phyloP scores from a whole-genome alignment of 2,888 invertebrate genomes.

The Lutraria lutraria region DNA sequence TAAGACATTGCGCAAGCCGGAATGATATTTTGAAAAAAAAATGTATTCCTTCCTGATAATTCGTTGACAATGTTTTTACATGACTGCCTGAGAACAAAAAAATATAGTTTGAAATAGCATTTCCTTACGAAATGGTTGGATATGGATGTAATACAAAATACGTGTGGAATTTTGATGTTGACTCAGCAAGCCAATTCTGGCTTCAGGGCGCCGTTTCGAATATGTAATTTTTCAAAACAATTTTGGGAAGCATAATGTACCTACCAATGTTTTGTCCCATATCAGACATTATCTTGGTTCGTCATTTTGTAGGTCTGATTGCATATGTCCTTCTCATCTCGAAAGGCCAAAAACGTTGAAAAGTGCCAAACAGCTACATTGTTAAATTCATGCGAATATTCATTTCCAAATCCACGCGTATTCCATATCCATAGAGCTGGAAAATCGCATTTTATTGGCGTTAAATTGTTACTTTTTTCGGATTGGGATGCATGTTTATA shows the following conservation, averaged over 20 bases:
- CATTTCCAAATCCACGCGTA: conserved; percentile 26
- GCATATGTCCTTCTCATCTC: no score
- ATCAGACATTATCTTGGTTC: no score
- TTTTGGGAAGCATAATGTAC: background rate
- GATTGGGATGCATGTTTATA: conserved; percentile 44
- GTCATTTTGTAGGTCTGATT: no score
- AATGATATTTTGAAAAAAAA: no score
- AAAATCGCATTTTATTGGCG: conserved; percentile 23
- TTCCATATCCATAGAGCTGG: conserved; percentile 35
- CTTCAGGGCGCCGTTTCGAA: background rate
- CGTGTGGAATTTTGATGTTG: background rate
- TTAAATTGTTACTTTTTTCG: conserved; percentile 11
- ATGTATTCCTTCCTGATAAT: background rate
- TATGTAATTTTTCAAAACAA: background rate
- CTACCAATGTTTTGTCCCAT: background rate
- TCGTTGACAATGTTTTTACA: conserved; percentile 7
- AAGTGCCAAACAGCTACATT: no score
- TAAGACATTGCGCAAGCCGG: background rate
- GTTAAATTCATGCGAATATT: background rate
- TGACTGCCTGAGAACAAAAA: conserved; percentile 20
- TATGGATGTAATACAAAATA: conserved; percentile 31
- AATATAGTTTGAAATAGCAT: conserved; percentile 41
- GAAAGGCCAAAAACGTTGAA: no score
- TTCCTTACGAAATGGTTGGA: conserved; percentile 25
- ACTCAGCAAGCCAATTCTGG: background rate